phyloP scores from a whole-genome alignment of 2,113 vertebrate genomes.

The Coturnix japonica region DNA sequence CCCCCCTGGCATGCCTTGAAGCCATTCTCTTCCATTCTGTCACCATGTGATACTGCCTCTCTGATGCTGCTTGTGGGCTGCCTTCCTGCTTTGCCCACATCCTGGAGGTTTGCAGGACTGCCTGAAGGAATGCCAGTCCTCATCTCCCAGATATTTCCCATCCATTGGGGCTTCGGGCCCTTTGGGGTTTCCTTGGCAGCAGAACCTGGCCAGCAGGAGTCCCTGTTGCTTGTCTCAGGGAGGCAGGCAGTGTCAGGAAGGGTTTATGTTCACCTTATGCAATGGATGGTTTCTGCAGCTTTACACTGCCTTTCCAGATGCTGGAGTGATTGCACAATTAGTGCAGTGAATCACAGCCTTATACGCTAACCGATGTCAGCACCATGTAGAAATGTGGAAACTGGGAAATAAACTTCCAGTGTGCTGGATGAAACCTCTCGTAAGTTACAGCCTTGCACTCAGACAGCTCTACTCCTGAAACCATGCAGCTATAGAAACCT shows the following conservation, averaged over 20 bases:
- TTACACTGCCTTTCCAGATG: neutral
- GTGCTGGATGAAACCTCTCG: neutral
- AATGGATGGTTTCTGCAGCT: neutral
- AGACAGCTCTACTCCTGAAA: neutral
- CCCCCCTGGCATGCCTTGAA: neutral
- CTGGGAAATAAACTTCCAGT: neutral
- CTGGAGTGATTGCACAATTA: neutral
- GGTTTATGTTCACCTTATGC: neutral
- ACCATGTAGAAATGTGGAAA: neutral
- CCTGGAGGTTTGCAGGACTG: accelerated
- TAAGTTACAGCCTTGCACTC: neutral
- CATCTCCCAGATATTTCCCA: accelerated
- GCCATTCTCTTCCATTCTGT: neutral
- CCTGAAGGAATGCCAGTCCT: accelerated
- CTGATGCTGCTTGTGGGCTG: neutral
- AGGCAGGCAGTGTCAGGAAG: neutral
- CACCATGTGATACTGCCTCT: neutral
- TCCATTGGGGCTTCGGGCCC: accelerated
- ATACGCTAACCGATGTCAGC: neutral
- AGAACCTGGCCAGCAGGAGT: slow-evolving; percentile 54
- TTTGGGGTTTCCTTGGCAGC: neutral
- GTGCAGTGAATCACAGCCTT: neutral
- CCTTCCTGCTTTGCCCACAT: accelerated
- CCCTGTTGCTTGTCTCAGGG: slow-evolving; percentile 58
- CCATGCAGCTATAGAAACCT: neutral